phyloP scores from a whole-genome alignment of 64 coral and sea anemone species.

The Montipora sp. region DNA sequence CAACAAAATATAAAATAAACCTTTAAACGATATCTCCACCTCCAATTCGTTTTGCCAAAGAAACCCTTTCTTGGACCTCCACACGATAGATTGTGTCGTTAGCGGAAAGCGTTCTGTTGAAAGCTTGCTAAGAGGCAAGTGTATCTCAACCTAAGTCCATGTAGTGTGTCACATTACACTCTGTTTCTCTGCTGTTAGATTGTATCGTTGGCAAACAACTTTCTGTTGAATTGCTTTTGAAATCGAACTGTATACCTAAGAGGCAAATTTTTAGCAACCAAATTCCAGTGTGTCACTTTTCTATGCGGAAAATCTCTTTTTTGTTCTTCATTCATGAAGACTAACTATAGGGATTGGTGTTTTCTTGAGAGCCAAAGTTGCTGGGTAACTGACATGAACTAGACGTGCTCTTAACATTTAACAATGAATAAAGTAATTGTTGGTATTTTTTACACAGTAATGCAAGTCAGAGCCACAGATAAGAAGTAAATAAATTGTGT shows the following conservation, averaged over 20 bases:
- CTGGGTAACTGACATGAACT: background rate
- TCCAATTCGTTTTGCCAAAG: too few species aligned
- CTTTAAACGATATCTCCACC: too few species aligned
- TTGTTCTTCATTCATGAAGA: background rate
- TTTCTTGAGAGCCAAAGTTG: background rate
- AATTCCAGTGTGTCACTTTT: too few species aligned
- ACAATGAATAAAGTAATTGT: background rate
- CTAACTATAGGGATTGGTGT: background rate
- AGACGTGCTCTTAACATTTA: background rate
- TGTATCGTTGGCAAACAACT: too few species aligned
- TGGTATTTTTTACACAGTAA: background rate
- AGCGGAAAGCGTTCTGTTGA: too few species aligned
- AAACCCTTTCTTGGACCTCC: too few species aligned
- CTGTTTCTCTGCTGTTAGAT: too few species aligned
- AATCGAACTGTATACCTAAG: background rate
- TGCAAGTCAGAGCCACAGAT: constrained; percentile 10
- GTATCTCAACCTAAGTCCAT: too few species aligned
- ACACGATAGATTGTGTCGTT: too few species aligned
- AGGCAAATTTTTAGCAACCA: background rate
- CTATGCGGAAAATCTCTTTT: background rate
- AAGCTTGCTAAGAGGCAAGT: too few species aligned
- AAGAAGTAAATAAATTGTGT: background rate
- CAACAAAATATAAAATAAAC: too few species aligned
- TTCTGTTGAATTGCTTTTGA: background rate
- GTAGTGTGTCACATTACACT: too few species aligned